phyloP scores from a whole-genome alignment of 1,140 invertebrate species.

The Drosophila lini region DNA sequence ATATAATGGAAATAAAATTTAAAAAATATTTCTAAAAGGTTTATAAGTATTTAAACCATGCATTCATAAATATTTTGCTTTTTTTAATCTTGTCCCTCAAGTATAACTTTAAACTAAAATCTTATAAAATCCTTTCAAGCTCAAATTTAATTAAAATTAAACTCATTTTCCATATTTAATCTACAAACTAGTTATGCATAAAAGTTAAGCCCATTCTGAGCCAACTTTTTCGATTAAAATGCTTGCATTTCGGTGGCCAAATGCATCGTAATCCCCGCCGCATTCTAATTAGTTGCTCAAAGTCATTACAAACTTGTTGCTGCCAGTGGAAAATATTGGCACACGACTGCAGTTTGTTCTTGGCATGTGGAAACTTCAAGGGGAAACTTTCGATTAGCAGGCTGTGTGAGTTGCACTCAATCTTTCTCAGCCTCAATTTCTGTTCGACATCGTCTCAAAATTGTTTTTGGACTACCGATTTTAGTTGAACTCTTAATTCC shows the following conservation, averaged over 20 bases:
- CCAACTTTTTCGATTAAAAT: constrained; percentile 61
- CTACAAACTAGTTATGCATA: constrained; percentile 4
- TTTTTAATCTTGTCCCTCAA: not conserved
- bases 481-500: not conserved
- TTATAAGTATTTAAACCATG: not conserved
- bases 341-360: not conserved
- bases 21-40: not conserved
- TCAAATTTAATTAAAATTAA: not conserved
- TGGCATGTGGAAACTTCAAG: constrained; percentile 18
- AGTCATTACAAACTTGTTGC: constrained; percentile 58
- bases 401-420: constrained; percentile 7
- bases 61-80: not conserved
- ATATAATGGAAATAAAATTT: not conserved
- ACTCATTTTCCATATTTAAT: not conserved
- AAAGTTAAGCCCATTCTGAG: constrained; percentile 7
- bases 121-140: too few species aligned
- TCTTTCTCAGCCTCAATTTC: not conserved
- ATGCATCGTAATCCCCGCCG: constrained; percentile 20
- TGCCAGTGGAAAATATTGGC: not conserved
- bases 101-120: not conserved
- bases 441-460: constrained; percentile 2
- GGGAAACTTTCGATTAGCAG: constrained; percentile 38
- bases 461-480: constrained; percentile 2
- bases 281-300: constrained; percentile 60
- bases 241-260: constrained; percentile 30